A percentile compares a stretch with the other conserved stretches of the same genome.
These are phyloP conservation scores for Apostichopus japonicus DNA, from an alignment of 35 echinoderm and acorn worm species.

Conservation along the genomic window DNA sequence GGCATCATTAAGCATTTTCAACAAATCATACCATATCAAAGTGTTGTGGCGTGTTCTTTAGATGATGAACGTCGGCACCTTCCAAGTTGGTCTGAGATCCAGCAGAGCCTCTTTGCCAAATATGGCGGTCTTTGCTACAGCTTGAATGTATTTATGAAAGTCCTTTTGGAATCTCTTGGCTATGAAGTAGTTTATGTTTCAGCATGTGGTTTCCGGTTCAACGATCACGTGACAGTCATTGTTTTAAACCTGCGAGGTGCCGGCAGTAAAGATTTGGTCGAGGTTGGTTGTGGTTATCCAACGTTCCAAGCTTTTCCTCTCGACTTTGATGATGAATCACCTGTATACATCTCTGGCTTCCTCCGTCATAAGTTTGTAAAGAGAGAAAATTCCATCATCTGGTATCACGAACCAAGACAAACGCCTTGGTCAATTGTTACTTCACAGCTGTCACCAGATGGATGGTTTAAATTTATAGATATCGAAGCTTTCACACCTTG, in stretches of 20 bases:
- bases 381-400: slow-evolving; percentile 31
- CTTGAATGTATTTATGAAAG: slow-evolving; percentile 50
- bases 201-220: slow-evolving; percentile 24
- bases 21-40: slow-evolving; percentile 68
- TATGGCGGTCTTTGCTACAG: slow-evolving; percentile 68
- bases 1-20: slow-evolving; percentile 31
- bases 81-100: slow-evolving; percentile 64
- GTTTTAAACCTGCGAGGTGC: slow-evolving; percentile 39
- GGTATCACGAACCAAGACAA: slow-evolving; percentile 44
- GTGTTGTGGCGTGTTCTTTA: slow-evolving; percentile 52
- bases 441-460: background rate
- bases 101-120: slow-evolving; percentile 36
- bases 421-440: background rate
- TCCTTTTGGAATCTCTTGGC: slow-evolving; percentile 53
- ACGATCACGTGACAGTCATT: slow-evolving; percentile 50
- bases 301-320: slow-evolving; percentile 67
- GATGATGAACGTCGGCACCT: slow-evolving; percentile 24
- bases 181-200: slow-evolving; percentile 50
- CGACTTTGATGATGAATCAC: slow-evolving; percentile 66
- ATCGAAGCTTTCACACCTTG: background rate
- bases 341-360: slow-evolving; percentile 52
- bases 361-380: slow-evolving; percentile 63
- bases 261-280: slow-evolving; percentile 65
- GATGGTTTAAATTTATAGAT: slow-evolving; percentile 27
- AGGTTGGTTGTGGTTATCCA: slow-evolving; percentile 74